Base-by-base conservation (phyloP, 2,797 vertebrate species). In the Ficedula albicollis region DNA sequence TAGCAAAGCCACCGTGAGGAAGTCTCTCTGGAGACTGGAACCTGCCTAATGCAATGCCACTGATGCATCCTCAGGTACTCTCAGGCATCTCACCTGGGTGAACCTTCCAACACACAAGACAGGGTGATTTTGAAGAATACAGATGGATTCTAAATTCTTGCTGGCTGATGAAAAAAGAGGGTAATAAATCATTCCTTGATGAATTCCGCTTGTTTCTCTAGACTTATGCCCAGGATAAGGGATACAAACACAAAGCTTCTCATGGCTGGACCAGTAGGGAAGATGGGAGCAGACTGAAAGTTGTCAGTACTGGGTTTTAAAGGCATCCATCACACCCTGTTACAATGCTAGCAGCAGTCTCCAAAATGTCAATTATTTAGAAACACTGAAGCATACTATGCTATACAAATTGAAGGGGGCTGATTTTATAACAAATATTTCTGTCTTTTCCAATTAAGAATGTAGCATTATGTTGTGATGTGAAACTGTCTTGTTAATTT, bases 351-450 rank as follows among this genome's bases (percentile, higher is more conserved):
- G 60, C 67, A 75, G 72, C 56, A 80, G 44, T 46, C 46, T 72
- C 52, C 44, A 93, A 84, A 82, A 74, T 49, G 54, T 18, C 83
- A 92, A 46, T 91, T 93, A 85, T 90, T 94, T 86, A 89, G 55
- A 89, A 73, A 96, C 76, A 44, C 20, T 66, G 68, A 91, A 80
- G 87, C 29, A 60, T 85, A 52, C 29, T 20, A n/a, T 25, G 54
- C 32, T 63, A 52, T 41, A 80, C 52, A 86, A 75, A 92, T 87
- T 74, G 56, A 87, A 67, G 46, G 5, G 38, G 6, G 4, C 27
- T 66, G 44, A 70, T 83, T 80, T 82, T 87, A 58, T 86, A 62
- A 77, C 66, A 89, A 60, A 56, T 77, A 79, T 52, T 90, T 86
- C 55, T 92, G 54, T 64, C 48, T 87, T 84, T 76, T 79, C 52